phyloP scores from a whole-genome alignment of 2,888 invertebrate genomes.

The Carcina quercana region DNA sequence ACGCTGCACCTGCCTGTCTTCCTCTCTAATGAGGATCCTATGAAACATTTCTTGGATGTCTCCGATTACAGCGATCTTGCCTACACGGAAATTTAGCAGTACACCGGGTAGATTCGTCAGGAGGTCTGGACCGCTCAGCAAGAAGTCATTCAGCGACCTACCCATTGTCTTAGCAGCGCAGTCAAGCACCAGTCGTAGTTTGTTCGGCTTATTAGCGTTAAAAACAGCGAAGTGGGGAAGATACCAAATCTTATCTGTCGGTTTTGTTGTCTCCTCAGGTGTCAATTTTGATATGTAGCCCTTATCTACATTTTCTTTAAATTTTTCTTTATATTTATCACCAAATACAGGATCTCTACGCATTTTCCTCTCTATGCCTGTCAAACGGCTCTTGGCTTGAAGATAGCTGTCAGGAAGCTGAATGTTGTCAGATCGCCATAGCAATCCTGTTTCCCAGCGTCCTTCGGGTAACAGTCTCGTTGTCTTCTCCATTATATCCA shows the following conservation, averaged over 20 bases:
- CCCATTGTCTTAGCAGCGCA: constrained; percentile 4
- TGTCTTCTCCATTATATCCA: constrained; percentile 1
- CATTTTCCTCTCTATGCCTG: constrained; percentile 1
- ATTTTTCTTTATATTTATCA: not conserved
- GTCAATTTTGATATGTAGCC: constrained; percentile 1
- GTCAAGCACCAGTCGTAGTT: constrained; percentile 10
- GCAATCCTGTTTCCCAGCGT: not conserved
- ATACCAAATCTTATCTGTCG: constrained; percentile 6
- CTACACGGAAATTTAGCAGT: constrained; percentile 28
- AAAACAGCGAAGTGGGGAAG: constrained; percentile 8
- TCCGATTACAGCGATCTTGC: constrained; percentile 23
- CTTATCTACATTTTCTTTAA: constrained; percentile 1
- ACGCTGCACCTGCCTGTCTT: constrained; percentile 5
- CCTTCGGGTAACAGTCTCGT: not conserved
- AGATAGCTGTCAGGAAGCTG: not conserved
- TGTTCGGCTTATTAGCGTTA: not conserved
- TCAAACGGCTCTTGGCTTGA: not conserved
- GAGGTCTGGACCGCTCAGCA: constrained; percentile 18
- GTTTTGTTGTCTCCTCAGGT: not conserved
- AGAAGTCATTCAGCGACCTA: constrained; percentile 8
- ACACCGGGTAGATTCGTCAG: constrained; percentile 23
- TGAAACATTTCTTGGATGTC: constrained; percentile 16
- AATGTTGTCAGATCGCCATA: too few relatives aligned
- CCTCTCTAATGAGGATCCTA: not conserved
- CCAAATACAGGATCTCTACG: not conserved